These are phyloP conservation scores for Suncus etruscus DNA, from an alignment of 2,113 vertebrate species.

Conservation along the genomic window DNA sequence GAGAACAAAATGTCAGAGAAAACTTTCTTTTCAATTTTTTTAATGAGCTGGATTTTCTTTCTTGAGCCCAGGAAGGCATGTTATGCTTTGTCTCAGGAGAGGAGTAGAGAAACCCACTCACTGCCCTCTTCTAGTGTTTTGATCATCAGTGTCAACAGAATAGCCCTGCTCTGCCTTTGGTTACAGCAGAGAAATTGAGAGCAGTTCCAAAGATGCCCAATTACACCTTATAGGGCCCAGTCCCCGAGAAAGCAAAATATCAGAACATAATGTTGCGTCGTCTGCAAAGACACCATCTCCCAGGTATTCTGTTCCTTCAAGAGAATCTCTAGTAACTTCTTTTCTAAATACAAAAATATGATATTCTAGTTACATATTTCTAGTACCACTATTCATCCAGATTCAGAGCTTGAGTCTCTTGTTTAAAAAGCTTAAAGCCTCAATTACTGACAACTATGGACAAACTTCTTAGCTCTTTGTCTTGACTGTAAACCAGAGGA, in stretches of 20 bases:
- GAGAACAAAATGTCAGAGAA: conserved; percentile 74
- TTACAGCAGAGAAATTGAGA: conserved; percentile 64
- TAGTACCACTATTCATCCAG: not conserved
- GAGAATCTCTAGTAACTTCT: not conserved
- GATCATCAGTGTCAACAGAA: conserved; percentile 79
- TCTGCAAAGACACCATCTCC: not conserved
- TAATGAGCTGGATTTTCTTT: conserved; percentile 78
- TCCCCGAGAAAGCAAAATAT: conserved; percentile 44
- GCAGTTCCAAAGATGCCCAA: conserved; percentile 65
- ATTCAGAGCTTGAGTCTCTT: not conserved
- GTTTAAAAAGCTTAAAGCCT: not conserved
- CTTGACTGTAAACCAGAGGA: not conserved
- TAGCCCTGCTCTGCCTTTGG: conserved; percentile 29
- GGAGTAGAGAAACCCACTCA: conserved; percentile 39
- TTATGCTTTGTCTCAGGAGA: conserved; percentile 71
- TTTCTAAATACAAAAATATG: not conserved
- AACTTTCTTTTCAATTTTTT: conserved; percentile 67
- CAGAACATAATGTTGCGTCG: conserved; percentile 46
- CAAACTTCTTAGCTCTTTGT: not conserved
- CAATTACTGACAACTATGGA: not conserved
- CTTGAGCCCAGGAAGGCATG: conserved; percentile 65
- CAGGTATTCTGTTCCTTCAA: not conserved
- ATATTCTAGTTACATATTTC: not conserved
- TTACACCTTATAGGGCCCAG: conserved; percentile 71
- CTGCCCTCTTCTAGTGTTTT: conserved; percentile 74